These are phyloP conservation scores for Maccullochella peelii DNA, from an alignment of 2,113 vertebrate genomes.

Conservation along the genomic window DNA sequence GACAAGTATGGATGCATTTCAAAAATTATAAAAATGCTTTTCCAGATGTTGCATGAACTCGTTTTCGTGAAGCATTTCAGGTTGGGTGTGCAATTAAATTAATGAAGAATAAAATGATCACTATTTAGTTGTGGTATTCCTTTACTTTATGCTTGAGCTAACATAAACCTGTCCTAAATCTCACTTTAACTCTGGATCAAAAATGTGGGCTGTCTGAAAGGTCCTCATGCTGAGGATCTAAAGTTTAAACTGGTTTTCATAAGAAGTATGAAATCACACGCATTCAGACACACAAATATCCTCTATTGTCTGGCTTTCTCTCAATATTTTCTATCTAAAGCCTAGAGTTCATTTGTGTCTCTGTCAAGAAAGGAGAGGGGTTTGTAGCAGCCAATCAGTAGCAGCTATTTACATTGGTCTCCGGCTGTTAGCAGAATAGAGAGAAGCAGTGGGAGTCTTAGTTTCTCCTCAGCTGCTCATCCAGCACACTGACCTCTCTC, in stretches of 20 bases:
- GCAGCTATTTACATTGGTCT: constrained; percentile 42
- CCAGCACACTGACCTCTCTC: constrained; percentile 51
- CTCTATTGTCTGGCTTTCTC: not conserved
- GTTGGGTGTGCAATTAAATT: not conserved
- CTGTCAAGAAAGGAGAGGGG: constrained; percentile 19
- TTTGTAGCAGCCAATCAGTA: constrained; percentile 34
- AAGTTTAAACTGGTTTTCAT: constrained; percentile 21
- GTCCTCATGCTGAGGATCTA: constrained; percentile 3
- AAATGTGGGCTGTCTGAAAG: constrained; percentile 1
- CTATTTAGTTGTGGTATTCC: not conserved
- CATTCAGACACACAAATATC: not conserved
- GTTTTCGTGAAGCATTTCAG: not conserved
- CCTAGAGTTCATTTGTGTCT: constrained; percentile 29
- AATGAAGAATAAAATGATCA: not conserved
- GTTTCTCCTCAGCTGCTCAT: constrained; percentile 48
- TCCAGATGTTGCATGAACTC: not conserved
- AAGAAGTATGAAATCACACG: constrained; percentile 32
- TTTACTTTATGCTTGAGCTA: constrained; percentile 27
- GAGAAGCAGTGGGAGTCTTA: constrained; percentile 41
- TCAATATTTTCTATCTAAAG: constrained; percentile 8
- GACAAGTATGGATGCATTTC: not conserved
- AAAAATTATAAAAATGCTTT: not conserved
- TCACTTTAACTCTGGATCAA: constrained; percentile 10
- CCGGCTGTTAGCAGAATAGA: constrained; percentile 46
- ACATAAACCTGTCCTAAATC: not conserved